Percentiles rank a stretch among this genome's conserved stretches.
These are phyloP conservation scores for Nyctereutes procyonoides DNA, from an alignment of 2,113 vertebrate genomes.

Conservation along the genomic window DNA sequence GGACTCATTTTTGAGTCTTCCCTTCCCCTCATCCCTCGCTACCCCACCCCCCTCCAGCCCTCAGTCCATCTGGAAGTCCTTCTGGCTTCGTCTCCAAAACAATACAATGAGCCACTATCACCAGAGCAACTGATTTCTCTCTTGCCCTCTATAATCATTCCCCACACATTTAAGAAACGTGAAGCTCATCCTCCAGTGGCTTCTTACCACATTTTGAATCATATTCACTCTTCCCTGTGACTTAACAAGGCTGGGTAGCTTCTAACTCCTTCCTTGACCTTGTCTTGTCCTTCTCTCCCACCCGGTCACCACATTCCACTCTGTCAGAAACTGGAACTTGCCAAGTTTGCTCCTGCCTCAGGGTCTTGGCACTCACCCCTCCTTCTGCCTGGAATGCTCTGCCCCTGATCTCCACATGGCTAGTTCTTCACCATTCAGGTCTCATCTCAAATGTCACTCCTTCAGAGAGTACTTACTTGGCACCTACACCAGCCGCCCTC, in stretches of 20 bases:
- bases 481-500: not conserved
- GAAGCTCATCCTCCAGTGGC: not conserved
- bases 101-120: not conserved
- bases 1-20: not conserved
- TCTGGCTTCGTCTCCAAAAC: slow-evolving; percentile 24
- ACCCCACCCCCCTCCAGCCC: not conserved
- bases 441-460: not conserved
- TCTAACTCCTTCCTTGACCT: not conserved
- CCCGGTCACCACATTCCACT: not conserved
- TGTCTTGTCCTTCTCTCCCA: not conserved
- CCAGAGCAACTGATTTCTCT: not conserved
- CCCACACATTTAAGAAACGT: not conserved
- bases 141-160: not conserved
- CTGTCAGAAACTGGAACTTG: slow-evolving; percentile 11
- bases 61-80: slow-evolving; percentile 34
- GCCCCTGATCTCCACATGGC: slow-evolving; percentile 15
- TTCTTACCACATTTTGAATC: not conserved
- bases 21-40: not conserved
- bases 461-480: not conserved
- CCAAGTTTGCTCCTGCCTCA: slow-evolving; percentile 31
- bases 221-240: not conserved
- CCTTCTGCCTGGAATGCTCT: slow-evolving; percentile 36
- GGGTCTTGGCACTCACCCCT: not conserved
- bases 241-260: not conserved
- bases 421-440: not conserved